Conservation (phyloP, 2,888 invertebrate species). For the Nomada fucata region DNA sequence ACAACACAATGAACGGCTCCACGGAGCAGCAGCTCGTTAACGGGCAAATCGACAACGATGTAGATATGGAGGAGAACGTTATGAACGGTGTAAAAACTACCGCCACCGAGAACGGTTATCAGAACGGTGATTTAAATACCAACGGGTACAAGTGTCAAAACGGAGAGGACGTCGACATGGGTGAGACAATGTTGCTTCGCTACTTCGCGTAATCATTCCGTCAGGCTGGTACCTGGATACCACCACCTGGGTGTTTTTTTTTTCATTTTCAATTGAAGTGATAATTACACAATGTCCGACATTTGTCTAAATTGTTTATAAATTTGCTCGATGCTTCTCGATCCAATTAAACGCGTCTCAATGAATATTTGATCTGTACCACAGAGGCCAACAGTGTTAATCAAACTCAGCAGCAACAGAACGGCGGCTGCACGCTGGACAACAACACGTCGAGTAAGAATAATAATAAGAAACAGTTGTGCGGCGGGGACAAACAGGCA, state of each 20-base stretch:
- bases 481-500: slow-evolving; percentile 91
- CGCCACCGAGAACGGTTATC: slow-evolving; percentile 85
- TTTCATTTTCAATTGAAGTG: too few species aligned
- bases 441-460: slow-evolving; percentile 75
- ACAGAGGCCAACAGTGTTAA: slow-evolving; percentile 85
- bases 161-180: slow-evolving; percentile 90
- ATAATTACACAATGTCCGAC: too few species aligned
- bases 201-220: neutral
- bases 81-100: slow-evolving; percentile 81
- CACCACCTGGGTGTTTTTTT: too few species aligned
- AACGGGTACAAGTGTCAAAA: slow-evolving; percentile 86
- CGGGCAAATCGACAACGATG: slow-evolving; percentile 84
- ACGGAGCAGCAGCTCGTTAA: slow-evolving; percentile 82
- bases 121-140: slow-evolving; percentile 86
- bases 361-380: slow-evolving; percentile 49
- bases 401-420: slow-evolving; percentile 76
- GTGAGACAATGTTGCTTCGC: slow-evolving; percentile 84
- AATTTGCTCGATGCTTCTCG: too few species aligned
- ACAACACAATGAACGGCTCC: slow-evolving; percentile 85
- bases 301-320: too few species aligned
- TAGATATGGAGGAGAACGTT: slow-evolving; percentile 86
- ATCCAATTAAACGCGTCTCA: neutral
- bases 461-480: slow-evolving; percentile 85
- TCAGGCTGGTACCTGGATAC: too few species aligned
- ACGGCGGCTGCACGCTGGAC: slow-evolving; percentile 73